Percentiles rank a stretch among this genome's conserved stretches.
These are phyloP conservation scores for Halichoerus grypus DNA, from an alignment of 2,113 vertebrate species.

Conservation along the genomic window DNA sequence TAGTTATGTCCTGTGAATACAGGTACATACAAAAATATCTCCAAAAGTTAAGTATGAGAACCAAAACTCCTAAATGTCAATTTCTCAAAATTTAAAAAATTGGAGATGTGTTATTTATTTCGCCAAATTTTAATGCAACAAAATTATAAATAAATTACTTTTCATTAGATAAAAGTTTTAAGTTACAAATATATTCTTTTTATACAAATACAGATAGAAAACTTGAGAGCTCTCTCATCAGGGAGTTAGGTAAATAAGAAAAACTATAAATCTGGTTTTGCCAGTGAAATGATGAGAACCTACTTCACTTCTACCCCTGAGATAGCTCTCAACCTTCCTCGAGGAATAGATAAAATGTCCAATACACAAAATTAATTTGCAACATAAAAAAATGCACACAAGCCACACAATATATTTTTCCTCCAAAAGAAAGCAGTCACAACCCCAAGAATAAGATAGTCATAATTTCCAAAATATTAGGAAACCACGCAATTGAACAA, in stretches of 20 bases:
- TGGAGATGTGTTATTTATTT: not conserved
- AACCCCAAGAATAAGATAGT: not conserved
- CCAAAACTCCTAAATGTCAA: not conserved
- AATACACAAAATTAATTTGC: not conserved
- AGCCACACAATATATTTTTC: conserved; percentile 19
- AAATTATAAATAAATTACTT: not conserved
- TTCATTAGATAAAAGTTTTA: not conserved
- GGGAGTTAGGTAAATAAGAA: not conserved
- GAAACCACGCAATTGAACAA: conserved; percentile 8
- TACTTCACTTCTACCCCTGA: not conserved
- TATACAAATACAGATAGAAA: conserved; percentile 44
- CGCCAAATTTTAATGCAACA: conserved; percentile 1
- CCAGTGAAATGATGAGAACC: not conserved
- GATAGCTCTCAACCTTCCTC: not conserved
- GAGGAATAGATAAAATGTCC: not conserved
- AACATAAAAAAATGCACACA: not conserved
- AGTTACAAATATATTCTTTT: not conserved
- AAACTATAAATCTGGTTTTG: not conserved
- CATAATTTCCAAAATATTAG: conserved; percentile 45
- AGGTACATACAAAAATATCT: not conserved
- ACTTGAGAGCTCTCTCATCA: not conserved
- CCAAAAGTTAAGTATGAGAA: conserved; percentile 22
- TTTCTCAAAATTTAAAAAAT: not conserved
- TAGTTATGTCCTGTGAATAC: not conserved
- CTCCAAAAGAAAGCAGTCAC: not conserved